Evolutionary conservation across 2,113 vertebrate species (phyloP), one percentile per base, ranked within the genome.

Genomic region (Varanus salvator): DNA sequence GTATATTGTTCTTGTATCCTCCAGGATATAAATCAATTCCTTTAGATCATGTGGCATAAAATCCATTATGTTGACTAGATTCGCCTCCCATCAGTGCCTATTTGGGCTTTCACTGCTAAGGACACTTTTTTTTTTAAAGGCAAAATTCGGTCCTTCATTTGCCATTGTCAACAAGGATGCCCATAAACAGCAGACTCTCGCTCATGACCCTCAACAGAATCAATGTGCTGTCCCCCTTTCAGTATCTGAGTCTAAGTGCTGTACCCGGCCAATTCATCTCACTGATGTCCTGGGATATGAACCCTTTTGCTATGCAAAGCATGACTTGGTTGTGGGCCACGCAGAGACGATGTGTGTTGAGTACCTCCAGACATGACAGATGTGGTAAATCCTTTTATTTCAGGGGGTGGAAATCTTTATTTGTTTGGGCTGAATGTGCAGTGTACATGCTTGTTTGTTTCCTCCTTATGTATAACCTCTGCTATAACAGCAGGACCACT

Each of bases 71-170:
- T 27, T 44, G 74, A 64, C 60, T 31, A 14, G 82, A 38, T 69
- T 68, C 11, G 19, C 64, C 34, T 29, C 38, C 82, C 38, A 44
- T 66, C 82, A 89, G 76, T 8, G 60, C 0, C 78, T 1, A 91
- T 44, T 64, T 29, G 71, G 15, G 23, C 44, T 69, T 78, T 85
- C 31, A 84, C 14, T 75, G 27, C 38, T 21, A 31, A 44, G 29
- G 27, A 19, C 29, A 83, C 50, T 54, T 54, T 19, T 8, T 17
- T 68, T 60, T 60, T 64, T 19, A 64, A 64, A 19, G 27, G 34
- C 87, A n/a, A 93, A 78, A 44, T 27, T 83, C 27, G 27, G 27
- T 68, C 44, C 21, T n/a, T 68, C 72, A 84, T 66, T 75, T 84
- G 21, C 68, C 57, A 68, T 66, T 44, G 57, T 27, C 31, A 76